These are phyloP conservation scores for Laticauda laticaudata DNA, from an alignment of 2,113 vertebrate species.

Conservation along the genomic window DNA sequence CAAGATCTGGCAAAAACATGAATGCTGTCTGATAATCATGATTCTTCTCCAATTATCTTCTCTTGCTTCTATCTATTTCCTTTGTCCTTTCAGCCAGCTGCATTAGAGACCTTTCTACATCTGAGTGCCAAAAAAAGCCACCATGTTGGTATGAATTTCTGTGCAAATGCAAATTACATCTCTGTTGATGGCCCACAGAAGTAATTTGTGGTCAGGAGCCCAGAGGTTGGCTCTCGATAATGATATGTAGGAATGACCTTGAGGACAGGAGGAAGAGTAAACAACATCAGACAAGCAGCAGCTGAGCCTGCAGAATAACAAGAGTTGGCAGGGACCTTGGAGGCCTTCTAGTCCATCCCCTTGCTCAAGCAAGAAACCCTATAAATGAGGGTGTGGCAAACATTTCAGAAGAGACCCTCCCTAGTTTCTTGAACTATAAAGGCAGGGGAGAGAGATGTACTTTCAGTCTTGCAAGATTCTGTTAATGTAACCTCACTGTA, in stretches of 20 bases:
- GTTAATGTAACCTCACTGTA: not conserved
- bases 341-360: not conserved
- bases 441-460: too few relatives aligned
- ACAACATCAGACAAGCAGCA: not conserved
- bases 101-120: not conserved
- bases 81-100: not conserved
- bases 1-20: not conserved
- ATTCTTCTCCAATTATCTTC: not conserved
- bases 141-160: not conserved
- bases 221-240: not conserved
- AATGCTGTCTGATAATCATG: not conserved
- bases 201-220: not conserved
- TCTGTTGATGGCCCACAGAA: not conserved
- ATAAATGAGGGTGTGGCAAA: not conserved
- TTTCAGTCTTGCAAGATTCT: not conserved
- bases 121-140: not conserved
- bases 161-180: fast-evolving
- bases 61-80: not conserved
- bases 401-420: not conserved
- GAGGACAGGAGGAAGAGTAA: not conserved
- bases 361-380: not conserved
- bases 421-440: not conserved
- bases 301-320: not conserved
- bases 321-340: not conserved
- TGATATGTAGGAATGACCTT: not conserved